phyloP scores from a whole-genome alignment of 2,888 invertebrate genomes.

The Himalopsyche tibetana region DNA sequence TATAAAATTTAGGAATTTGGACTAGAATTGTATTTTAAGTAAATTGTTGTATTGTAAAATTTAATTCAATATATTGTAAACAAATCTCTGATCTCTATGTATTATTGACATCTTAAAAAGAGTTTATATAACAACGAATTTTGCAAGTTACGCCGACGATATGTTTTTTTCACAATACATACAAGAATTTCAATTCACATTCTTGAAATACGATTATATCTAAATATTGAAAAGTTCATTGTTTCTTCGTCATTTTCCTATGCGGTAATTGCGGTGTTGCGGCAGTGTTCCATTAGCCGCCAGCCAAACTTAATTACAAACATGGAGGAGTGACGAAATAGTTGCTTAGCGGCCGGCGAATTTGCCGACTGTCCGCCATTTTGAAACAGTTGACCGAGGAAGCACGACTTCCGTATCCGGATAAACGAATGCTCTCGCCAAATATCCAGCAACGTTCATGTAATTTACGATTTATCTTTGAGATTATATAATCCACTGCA shows the following conservation, averaged over 20 bases:
- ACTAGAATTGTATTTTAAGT: no score
- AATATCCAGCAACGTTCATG: background rate
- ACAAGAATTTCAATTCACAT: no score
- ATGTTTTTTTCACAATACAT: no score
- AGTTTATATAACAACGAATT: no score
- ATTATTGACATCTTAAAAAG: no score
- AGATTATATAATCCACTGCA: background rate
- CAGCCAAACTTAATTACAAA: background rate
- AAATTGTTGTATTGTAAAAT: no score
- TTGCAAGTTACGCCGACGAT: no score
- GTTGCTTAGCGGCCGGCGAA: constrained; percentile 13
- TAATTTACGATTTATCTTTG: background rate
- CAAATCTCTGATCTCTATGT: no score
- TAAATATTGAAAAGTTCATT: background rate
- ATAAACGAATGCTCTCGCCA: background rate
- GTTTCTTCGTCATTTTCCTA: background rate
- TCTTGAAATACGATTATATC: no score
- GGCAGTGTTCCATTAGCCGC: background rate
- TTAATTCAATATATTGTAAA: no score
- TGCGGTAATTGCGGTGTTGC: background rate
- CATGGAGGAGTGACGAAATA: background rate
- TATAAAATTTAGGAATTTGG: no score
- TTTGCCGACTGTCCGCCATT: constrained; percentile 50
- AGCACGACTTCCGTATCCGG: constrained; percentile 62
- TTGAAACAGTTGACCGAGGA: constrained; percentile 56